phyloP scores from a whole-genome alignment of 2,888 invertebrate species.

The Cactoblastis cactorum region DNA sequence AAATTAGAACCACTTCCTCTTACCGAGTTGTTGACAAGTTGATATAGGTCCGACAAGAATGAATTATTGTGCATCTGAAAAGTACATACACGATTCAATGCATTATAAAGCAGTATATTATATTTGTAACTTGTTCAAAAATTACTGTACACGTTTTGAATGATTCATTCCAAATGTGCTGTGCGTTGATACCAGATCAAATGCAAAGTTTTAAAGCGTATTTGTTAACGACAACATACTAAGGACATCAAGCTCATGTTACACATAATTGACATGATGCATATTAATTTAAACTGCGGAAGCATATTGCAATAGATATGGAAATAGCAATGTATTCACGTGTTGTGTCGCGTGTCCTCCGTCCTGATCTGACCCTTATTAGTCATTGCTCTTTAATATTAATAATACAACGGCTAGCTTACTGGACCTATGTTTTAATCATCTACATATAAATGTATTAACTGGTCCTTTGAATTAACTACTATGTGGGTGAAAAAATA shows the following conservation, averaged over 20 bases:
- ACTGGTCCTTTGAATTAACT: background rate
- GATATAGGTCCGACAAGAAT: no score
- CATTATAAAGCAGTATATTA: no score
- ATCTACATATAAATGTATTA: background rate
- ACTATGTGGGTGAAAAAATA: no score
- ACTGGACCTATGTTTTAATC: background rate
- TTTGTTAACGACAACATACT: constrained; percentile 21
- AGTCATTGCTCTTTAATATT: constrained; percentile 7
- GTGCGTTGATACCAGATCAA: background rate
- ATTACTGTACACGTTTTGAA: background rate
- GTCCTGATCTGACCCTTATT: constrained; percentile 7
- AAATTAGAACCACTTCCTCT: no score
- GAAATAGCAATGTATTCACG: constrained; percentile 19
- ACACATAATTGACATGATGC: constrained; percentile 33
- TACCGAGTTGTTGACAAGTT: no score
- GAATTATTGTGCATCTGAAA: no score
- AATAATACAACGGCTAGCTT: background rate
- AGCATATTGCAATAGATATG: constrained; percentile 20
- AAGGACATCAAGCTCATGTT: constrained; percentile 38
- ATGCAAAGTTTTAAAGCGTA: constrained; percentile 2
- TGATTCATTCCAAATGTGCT: background rate
- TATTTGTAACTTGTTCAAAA: no score
- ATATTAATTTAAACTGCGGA: constrained; percentile 31
- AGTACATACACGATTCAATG: no score
- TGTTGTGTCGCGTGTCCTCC: constrained; percentile 13